Base-by-base conservation (phyloP, 2,113 vertebrate species). In the Oxygymnocypris stewartii region DNA sequence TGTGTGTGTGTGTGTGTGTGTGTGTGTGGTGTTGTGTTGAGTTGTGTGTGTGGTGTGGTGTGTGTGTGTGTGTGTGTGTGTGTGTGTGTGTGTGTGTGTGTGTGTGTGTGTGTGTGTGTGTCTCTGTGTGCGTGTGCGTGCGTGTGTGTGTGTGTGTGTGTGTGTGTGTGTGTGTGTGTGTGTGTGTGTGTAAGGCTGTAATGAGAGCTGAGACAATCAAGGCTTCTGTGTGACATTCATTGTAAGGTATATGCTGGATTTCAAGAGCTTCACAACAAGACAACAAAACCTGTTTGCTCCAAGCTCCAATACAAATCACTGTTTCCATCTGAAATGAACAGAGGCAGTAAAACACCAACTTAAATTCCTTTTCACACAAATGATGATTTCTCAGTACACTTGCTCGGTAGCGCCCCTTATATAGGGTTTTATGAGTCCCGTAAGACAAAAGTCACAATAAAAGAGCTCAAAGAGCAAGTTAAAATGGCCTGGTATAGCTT, bases 201-300 rank as follows among this genome's bases (percentile, higher is more conserved):
- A 31, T 69, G 80, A 69, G 61, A 69, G 61, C 1, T 11, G 42
- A 23, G 80, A 69, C 80, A 82, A 74, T 84, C 82, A 54, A 40
- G 28, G 20, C 44, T 28, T 67, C n/a, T 54, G 11, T 71, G 31
- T 59, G 67, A 71, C 28, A n/a, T 25, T 71, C 44, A 23, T 11
- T 25, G 37, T 16, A 44, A 44, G 14, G 13, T 37, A 65, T 28
- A 81, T 12, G 25, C 23, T 81, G 35, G 31, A 59, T 79, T 59
- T 79, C 2, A 23, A 61, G 77, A 49, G 75, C 12, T 51, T 51
- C 11, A 25, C 6, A 51, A 14, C 2, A 54, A 54, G 25, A 35
- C 49, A 18, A 78, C 25, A 76, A 54, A 78, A 25, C 4, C 2
- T 65, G 13, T 65, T 31, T 31, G 61, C n/a, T 65, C 25, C 57